These are phyloP conservation scores for Neodiprion pinetum DNA, from an alignment of 1,140 invertebrate species.

Conservation along the genomic window DNA sequence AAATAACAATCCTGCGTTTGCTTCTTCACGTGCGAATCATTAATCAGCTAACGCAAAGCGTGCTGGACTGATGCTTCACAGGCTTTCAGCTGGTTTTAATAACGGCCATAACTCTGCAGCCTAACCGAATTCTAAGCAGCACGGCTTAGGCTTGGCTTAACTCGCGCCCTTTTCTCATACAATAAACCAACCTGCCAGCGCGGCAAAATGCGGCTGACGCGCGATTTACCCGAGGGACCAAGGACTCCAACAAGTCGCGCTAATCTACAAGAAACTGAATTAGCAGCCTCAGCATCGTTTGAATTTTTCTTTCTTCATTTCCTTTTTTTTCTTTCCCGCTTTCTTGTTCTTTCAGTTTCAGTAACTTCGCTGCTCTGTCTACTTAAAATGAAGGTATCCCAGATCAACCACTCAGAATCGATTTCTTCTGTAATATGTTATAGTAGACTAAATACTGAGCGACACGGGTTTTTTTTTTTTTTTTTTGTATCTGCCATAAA, in stretches of 20 bases:
- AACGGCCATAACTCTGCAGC: conserved; percentile 12
- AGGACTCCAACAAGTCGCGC: not conserved
- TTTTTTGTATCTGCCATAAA: too few species aligned
- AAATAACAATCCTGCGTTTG: not conserved
- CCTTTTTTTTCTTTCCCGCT: too few species aligned
- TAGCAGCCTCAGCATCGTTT: not conserved
- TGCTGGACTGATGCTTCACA: not conserved
- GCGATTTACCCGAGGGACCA: not conserved
- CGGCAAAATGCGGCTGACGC: not conserved
- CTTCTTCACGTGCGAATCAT: not conserved
- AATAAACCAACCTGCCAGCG: not conserved
- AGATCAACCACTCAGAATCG: too few species aligned
- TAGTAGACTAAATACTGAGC: too few species aligned
- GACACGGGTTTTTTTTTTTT: too few species aligned
- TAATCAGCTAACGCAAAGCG: not conserved
- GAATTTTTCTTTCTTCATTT: too few species aligned
- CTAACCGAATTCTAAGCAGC: conserved; percentile 8
- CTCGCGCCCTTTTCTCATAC: conserved; percentile 8
- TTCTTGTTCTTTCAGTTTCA: too few species aligned
- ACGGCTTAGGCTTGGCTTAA: not conserved
- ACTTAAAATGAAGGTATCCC: too few species aligned
- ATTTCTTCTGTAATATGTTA: too few species aligned
- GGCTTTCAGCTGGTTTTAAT: conserved; percentile 11
- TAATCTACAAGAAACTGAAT: not conserved
- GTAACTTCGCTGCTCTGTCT: too few species aligned